Evolutionary conservation across 2,888 invertebrate species (phyloP), one percentile per base, ranked within the genome.

Genomic region (Eutolmus rufibarbis): DNA sequence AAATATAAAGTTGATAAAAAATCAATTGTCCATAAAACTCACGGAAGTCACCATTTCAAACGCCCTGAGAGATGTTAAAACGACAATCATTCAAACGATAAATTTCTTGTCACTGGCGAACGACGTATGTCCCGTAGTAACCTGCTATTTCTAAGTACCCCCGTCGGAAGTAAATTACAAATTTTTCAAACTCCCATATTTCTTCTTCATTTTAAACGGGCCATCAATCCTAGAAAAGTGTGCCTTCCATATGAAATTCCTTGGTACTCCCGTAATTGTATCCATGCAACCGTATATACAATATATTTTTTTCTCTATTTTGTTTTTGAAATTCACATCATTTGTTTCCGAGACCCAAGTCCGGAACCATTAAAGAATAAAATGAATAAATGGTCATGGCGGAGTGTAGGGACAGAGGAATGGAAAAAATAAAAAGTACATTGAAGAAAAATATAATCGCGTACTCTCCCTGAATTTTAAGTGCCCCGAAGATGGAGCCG

Each of bases 301-400:
- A 7, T 12, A 66, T 66, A 66, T 66, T 12, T 66, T 57, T 28
- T 23, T 66, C 14, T 46, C 12, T 66, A 23, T 23, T 19, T 66
- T 28, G n/a, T 31, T 43, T 51, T 81, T 81, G 28, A 31, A 81
- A 81, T 81, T 81, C 84, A 66, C 66, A 66, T 74, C 84, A 74
- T 84, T 51, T 57, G 57, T 81, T 81, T 81, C 81, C 56, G 51
- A 81, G 81, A 56, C 84, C 66, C 40, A 84, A 28, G 66, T 37
- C 84, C 84, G 84, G 84, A 84, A 84, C 84, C 74, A 84, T 84
- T 84, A 82, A 82, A 82, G 57, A 31, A 51, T 23, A 51, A 82
- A 56, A 82, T 82, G 57, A 56, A 57, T 57, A 43, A 43, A 84
- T 84, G 43, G 66, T 66, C 74, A 84, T 66, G 66, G 16, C 28